Percentiles rank a stretch among this genome's conserved stretches.
These are phyloP conservation scores for Ischnus inquisitorius DNA, from an alignment of 2,888 invertebrate genomes.

Conservation along the genomic window DNA sequence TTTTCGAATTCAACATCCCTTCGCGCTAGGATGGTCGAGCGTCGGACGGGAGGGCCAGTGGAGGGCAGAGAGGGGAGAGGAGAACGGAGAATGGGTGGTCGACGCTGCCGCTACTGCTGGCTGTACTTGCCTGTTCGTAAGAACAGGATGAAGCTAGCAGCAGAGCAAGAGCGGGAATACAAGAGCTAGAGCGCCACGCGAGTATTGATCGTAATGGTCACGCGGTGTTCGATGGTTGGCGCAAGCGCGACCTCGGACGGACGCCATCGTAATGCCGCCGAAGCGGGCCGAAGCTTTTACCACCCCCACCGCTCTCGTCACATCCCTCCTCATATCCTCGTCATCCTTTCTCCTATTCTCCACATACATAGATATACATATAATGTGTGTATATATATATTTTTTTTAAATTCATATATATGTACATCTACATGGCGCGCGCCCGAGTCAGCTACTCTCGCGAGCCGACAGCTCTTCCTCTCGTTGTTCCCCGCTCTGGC, in stretches of 20 bases:
- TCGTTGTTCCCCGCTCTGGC: conserved; percentile 39
- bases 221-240: conserved; percentile 85
- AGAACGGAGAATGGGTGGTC: not conserved
- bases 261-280: conserved; percentile 86
- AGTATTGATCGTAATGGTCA: conserved; percentile 71
- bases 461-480: conserved; percentile 29
- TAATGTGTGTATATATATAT: too few species aligned
- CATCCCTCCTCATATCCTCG: conserved; percentile 25
- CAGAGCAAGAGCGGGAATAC: conserved; percentile 63
- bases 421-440: too few species aligned
- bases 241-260: conserved; percentile 85
- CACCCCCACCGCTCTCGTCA: conserved; percentile 80
- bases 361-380: not conserved
- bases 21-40: conserved; percentile 73
- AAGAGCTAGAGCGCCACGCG: conserved; percentile 37
- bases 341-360: conserved; percentile 16
- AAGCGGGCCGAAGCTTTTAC: conserved; percentile 25
- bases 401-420: too few species aligned
- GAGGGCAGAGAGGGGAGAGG: not conserved
- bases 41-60: not conserved
- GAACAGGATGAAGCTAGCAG: conserved; percentile 20
- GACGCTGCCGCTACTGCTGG: conserved; percentile 12
- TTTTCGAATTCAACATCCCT: conserved; percentile 85
- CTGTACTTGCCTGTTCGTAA: not conserved
- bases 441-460: not conserved